Evolutionary conservation across 1,140 invertebrate species (phyloP).

Genomic region (Diorhabda carinulata): DNA sequence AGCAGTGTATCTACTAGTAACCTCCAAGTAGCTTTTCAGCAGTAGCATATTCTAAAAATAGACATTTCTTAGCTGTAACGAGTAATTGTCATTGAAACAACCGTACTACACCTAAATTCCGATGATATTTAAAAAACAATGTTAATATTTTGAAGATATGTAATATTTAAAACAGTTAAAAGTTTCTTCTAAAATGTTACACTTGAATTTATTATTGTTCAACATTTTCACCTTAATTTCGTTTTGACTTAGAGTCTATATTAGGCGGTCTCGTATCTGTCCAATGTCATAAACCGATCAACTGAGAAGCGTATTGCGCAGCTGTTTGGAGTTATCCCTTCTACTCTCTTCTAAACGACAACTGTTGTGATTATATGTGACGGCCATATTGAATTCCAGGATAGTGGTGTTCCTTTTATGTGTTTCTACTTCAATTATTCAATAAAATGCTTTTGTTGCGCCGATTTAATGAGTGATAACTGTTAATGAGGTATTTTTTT

Average conservation of each 20-base stretch:
- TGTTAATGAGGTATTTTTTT: not conserved
- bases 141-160: no score
- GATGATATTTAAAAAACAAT: no score
- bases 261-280: not conserved
- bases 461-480: slow-evolving; percentile 7
- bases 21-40: no score
- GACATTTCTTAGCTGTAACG: no score
- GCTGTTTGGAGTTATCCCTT: slow-evolving; percentile 15
- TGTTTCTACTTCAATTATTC: slow-evolving; percentile 12
- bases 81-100: no score
- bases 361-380: slow-evolving; percentile 26
- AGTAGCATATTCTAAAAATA: no score
- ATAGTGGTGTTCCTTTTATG: slow-evolving; percentile 33
- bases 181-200: no score
- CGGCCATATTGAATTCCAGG: slow-evolving; percentile 42
- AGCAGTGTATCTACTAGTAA: no score
- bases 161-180: no score
- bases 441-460: not conserved
- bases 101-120: no score
- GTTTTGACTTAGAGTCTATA: not conserved
- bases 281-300: not conserved
- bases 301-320: slow-evolving; percentile 21
- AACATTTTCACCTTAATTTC: not conserved
- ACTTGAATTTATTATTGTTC: not conserved
- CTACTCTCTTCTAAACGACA: slow-evolving; percentile 21